Evolutionary conservation across 1,140 invertebrate species (phyloP).

Genomic region (Anadara kagoshimensis): DNA sequence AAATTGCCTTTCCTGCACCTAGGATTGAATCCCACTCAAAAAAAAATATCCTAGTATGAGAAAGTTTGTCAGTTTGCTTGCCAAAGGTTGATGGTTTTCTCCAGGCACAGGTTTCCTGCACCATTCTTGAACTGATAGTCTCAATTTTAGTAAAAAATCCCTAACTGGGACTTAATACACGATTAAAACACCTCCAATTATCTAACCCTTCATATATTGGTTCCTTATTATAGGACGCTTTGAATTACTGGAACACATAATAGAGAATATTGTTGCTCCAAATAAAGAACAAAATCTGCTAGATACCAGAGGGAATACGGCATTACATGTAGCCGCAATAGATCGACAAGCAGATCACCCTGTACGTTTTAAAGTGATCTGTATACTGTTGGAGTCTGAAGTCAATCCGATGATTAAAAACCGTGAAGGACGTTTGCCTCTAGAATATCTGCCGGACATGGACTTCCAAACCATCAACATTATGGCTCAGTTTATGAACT

Average conservation of each 20-base stretch:
- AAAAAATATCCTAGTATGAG: no score
- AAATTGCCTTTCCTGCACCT: no score
- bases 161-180: no score
- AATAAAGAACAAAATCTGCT: constrained; percentile 38
- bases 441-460: constrained; percentile 35
- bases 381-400: constrained; percentile 32
- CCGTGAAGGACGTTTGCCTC: constrained; percentile 24
- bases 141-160: no score
- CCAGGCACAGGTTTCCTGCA: no score
- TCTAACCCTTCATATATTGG: neutral
- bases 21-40: no score
- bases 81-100: no score
- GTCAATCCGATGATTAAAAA: constrained; percentile 37
- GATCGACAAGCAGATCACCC: neutral
- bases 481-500: constrained; percentile 22
- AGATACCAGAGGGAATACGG: constrained; percentile 55
- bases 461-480: constrained; percentile 24
- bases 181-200: neutral
- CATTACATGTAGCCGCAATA: constrained; percentile 42
- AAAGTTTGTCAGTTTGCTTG: no score
- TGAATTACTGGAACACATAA: constrained; percentile 23
- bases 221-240: constrained; percentile 28
- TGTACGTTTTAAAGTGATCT: constrained; percentile 24
- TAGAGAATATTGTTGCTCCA: constrained; percentile 25
- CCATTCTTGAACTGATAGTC: no score